Percentiles rank a stretch among this genome's conserved stretches.
Conservation (phyloP, 2,113 vertebrate genomes). For the Leucosticte australis region DNA sequence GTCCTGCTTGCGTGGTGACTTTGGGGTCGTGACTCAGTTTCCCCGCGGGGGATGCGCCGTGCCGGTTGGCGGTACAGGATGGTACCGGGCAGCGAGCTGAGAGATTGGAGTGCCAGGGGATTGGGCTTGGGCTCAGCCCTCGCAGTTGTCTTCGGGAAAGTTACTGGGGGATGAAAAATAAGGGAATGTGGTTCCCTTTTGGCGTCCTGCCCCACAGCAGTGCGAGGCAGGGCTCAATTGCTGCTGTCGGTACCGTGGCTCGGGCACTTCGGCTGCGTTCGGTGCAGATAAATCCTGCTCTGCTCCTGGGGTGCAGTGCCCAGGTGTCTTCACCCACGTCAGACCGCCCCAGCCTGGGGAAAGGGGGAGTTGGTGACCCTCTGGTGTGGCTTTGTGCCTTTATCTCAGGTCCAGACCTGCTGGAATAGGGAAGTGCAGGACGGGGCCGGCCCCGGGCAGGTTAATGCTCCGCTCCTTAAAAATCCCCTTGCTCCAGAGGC, state of each 20-base stretch:
- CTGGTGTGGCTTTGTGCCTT: background rate
- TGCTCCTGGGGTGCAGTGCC: background rate
- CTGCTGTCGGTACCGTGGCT: fast-evolving
- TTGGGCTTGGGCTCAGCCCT: background rate
- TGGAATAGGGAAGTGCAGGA: background rate
- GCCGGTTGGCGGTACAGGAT: fast-evolving
- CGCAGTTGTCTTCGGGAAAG: background rate
- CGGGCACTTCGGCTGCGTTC: fast-evolving
- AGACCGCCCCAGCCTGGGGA: background rate
- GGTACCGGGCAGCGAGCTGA: background rate
- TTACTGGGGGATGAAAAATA: background rate
- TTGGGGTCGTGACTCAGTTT: background rate
- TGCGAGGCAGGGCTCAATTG: background rate
- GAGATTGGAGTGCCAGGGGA: background rate
- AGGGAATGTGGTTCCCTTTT: background rate
- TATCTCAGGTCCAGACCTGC: background rate
- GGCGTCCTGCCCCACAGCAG: background rate
- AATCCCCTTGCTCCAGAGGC: background rate
- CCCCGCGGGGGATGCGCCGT: background rate
- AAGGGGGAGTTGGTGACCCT: background rate
- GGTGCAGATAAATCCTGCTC: background rate
- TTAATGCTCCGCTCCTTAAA: background rate
- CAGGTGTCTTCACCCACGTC: fast-evolving
- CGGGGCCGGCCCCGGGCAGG: background rate
- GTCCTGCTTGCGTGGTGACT: background rate